phyloP scores from a whole-genome alignment of 2,888 invertebrate genomes.

The Drosophila pegasa region DNA sequence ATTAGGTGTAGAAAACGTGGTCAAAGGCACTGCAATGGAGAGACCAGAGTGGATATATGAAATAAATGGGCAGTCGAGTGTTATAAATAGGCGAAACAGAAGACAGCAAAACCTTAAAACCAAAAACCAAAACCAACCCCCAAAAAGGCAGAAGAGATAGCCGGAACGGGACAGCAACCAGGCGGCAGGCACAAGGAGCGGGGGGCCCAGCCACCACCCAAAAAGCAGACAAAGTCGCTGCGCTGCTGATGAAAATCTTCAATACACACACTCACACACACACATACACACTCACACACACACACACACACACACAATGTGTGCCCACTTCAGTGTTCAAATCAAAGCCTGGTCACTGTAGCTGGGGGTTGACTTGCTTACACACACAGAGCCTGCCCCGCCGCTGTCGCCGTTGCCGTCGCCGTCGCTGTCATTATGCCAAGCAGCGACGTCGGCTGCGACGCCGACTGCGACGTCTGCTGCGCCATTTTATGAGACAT shows the following conservation, averaged over 20 bases:
- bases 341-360: slow-evolving; percentile 68
- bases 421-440: slow-evolving; percentile 49
- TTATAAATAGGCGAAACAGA: slow-evolving; percentile 52
- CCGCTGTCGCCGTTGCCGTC: neutral
- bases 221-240: slow-evolving; percentile 66
- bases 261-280: slow-evolving; percentile 47
- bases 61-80: slow-evolving; percentile 57
- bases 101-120: slow-evolving; percentile 31
- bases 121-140: slow-evolving; percentile 64
- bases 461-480: slow-evolving; percentile 14
- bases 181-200: slow-evolving; percentile 7
- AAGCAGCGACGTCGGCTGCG: slow-evolving; percentile 41
- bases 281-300: slow-evolving; percentile 3
- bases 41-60: slow-evolving; percentile 30
- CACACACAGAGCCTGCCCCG: slow-evolving; percentile 8
- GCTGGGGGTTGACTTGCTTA: slow-evolving; percentile 58
- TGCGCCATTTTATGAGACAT: slow-evolving; percentile 57
- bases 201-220: slow-evolving; percentile 70
- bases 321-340: slow-evolving; percentile 67
- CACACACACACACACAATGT: slow-evolving; percentile 25
- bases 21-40: slow-evolving; percentile 79
- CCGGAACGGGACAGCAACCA: slow-evolving; percentile 53
- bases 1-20: slow-evolving; percentile 63
- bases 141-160: slow-evolving; percentile 38
- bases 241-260: slow-evolving; percentile 72